phyloP scores from a whole-genome alignment of 2,113 vertebrate species.

The Emydocephalus ijimae region DNA sequence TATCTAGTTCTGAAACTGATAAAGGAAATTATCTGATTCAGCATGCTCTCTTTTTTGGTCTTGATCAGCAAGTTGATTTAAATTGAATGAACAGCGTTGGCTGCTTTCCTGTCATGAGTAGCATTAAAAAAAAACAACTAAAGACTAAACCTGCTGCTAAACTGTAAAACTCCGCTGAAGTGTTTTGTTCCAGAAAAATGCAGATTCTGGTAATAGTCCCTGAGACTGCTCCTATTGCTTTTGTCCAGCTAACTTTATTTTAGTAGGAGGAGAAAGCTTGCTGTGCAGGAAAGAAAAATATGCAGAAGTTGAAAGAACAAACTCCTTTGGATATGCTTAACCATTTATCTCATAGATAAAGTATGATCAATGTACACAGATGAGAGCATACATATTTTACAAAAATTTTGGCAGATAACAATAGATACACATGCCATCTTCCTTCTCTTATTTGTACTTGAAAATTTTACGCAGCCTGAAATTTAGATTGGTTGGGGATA shows the following conservation, averaged over 20 bases:
- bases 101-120: conserved; percentile 59
- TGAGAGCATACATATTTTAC: conserved; percentile 73
- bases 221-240: conserved; percentile 25
- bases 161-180: conserved; percentile 56
- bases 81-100: conserved; percentile 58
- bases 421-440: conserved; percentile 18
- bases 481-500: neutral
- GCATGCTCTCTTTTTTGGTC: conserved; percentile 56
- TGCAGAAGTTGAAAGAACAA: conserved; percentile 60
- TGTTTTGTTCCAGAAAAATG: conserved; percentile 55
- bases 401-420: conserved; percentile 55
- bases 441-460: conserved; percentile 16
- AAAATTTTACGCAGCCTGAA: conserved; percentile 8
- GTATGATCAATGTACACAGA: conserved; percentile 64
- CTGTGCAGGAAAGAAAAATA: conserved; percentile 58
- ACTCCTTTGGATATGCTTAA: conserved; percentile 49
- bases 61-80: conserved; percentile 69
- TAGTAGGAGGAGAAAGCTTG: conserved; percentile 40
- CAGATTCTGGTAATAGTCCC: conserved; percentile 1
- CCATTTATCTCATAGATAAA: conserved; percentile 68
- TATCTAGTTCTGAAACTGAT: conserved; percentile 59
- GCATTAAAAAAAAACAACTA: conserved; percentile 56
- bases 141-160: conserved; percentile 23
- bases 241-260: conserved; percentile 53
- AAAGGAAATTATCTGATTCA: conserved; percentile 59